Evolutionary conservation across 2,888 invertebrate genomes (phyloP), one percentile per base, ranked within the genome.

Genomic region (Amphipoea lucens): DNA sequence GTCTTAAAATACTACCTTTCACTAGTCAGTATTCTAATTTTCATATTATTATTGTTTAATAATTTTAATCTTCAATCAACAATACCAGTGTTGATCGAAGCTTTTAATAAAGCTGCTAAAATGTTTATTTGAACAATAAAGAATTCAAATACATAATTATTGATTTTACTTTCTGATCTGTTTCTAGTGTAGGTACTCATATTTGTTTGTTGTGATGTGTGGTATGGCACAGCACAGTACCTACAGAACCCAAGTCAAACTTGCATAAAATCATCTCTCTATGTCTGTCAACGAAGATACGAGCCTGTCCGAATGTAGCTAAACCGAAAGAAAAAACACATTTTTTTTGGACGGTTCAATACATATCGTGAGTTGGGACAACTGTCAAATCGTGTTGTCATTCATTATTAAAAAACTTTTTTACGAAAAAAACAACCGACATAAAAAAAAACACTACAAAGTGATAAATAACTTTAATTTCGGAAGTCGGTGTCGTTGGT

Each of bases 101-200:
- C 12, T 45, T 54, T 54, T 45, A 57, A 57, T 65, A 12, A 2
- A 65, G 4, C 14, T 42, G 11, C 0, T 45, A 51, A 42, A 72
- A 60, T 60, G 20, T 62, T 62, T 54, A 68, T 40, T 20, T 54
- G n/a, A 54, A 29, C 5, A 81, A 54, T 74, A 80, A 68, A 80
- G 4, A 54, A 36, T 74, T 45, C 17, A 54, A 81, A 62, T 40
- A n/a, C n/a, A n/a, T n/a, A 29, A 23, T 0, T 12, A 51, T 29
- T 65, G n/a, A 12, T 60, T 42, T 79, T 65, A 51, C 23, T 71
- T 48, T 70, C 36, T 79, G 5, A 23, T 17, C 42, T 20, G n/a
- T 14, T n/a, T 51, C 17, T 42, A 42, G 6, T n/a, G 14, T 57
- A 57, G 7, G 36, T 72, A 45, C 14, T 45, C 45, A 36, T 72